phyloP scores from a whole-genome alignment of 2,113 vertebrate species.

The Raja brachyura region DNA sequence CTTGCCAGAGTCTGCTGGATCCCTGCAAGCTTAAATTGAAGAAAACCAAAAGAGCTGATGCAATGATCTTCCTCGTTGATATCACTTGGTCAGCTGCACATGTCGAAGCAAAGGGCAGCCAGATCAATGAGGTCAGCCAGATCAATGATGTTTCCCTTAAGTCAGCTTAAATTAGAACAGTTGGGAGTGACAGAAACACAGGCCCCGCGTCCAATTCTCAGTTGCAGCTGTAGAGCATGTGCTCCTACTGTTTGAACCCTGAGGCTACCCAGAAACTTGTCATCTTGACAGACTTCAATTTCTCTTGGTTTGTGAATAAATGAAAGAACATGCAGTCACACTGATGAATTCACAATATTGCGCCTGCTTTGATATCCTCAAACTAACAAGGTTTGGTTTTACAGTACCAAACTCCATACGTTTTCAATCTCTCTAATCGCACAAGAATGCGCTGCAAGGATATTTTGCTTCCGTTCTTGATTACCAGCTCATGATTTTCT shows the following conservation, averaged over 20 bases:
- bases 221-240: neutral
- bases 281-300: neutral
- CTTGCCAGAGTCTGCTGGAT: neutral
- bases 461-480: neutral
- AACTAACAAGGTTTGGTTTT: neutral
- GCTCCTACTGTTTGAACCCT: conserved; percentile 16
- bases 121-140: neutral
- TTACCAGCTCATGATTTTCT: neutral
- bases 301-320: conserved; percentile 20
- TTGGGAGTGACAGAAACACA: neutral
- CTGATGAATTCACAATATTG: conserved; percentile 24
- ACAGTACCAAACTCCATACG: neutral
- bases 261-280: neutral
- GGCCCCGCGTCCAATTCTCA: neutral
- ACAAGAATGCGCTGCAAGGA: neutral
- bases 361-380: neutral
- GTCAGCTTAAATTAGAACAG: neutral
- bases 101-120: neutral
- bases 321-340: neutral
- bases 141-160: neutral
- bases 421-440: neutral
- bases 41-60: neutral
- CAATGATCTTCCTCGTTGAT: neutral
- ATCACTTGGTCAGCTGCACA: neutral
- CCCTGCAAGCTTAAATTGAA: neutral